These are phyloP conservation scores for Tamandua tetradactyla DNA, from an alignment of 2,797 vertebrate genomes.

Conservation along the genomic window DNA sequence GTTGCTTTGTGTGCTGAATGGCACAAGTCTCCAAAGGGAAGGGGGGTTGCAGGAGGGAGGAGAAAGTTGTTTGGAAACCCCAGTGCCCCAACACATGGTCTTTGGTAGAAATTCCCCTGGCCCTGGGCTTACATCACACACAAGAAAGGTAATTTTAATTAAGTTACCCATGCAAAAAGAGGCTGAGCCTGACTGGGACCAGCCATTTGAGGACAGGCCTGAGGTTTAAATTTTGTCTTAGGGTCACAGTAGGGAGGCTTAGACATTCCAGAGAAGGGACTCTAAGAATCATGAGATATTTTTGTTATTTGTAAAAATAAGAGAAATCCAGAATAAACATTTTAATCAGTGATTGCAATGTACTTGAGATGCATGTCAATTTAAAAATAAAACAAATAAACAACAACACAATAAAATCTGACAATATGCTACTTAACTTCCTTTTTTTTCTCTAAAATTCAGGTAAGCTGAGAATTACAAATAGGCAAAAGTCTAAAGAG, in stretches of 20 bases:
- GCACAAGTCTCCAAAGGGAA: neutral
- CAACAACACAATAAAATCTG: neutral
- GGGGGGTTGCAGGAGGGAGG: neutral
- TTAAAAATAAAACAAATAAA: slow-evolving; percentile 21
- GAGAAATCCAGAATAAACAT: neutral
- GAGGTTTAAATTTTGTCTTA: neutral
- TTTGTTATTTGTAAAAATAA: neutral
- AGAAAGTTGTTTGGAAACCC: neutral
- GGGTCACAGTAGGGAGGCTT: neutral
- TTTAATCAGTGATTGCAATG: neutral
- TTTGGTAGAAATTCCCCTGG: neutral
- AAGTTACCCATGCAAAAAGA: neutral
- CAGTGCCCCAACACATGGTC: neutral
- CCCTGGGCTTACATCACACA: neutral
- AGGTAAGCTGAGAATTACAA: neutral
- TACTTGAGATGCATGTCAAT: neutral
- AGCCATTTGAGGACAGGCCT: neutral
- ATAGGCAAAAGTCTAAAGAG: neutral
- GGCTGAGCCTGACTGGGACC: neutral
- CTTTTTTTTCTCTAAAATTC: neutral
- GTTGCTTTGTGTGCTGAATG: neutral
- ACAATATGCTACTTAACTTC: neutral
- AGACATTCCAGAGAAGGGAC: neutral
- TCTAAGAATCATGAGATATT: neutral
- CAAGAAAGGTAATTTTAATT: neutral